phyloP scores from a whole-genome alignment of 2,888 invertebrate genomes.

The Ormyrus rosae region DNA sequence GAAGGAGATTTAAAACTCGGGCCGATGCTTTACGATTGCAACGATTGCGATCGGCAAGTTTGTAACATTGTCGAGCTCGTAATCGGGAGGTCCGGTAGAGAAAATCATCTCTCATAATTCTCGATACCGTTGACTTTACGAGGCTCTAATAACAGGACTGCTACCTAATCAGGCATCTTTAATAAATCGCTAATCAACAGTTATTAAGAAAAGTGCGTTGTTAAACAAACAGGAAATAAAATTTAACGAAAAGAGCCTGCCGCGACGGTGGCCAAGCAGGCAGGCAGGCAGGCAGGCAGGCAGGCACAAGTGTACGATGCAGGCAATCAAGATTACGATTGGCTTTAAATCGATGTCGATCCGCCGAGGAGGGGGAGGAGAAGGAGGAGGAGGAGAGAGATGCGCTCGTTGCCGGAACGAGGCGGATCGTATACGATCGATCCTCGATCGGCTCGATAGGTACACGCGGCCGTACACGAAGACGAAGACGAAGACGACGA shows the following conservation, averaged over 20 bases:
- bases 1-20: slow-evolving; percentile 46
- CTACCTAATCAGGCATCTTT: slow-evolving; percentile 51
- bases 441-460: slow-evolving; percentile 52
- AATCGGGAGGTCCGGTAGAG: slow-evolving; percentile 27
- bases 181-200: slow-evolving; percentile 54
- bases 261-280: background rate
- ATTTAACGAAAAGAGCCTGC: background rate
- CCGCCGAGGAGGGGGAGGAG: slow-evolving; percentile 16
- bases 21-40: slow-evolving; percentile 44
- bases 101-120: slow-evolving; percentile 49
- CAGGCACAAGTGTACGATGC: slow-evolving; percentile 30
- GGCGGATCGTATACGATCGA: slow-evolving; percentile 53
- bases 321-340: slow-evolving; percentile 57
- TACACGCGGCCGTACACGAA: slow-evolving; percentile 44
- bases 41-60: slow-evolving; percentile 47
- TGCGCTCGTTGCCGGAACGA: slow-evolving; percentile 52
- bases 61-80: slow-evolving; percentile 45
- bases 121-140: slow-evolving; percentile 52
- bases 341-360: slow-evolving; percentile 57
- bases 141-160: slow-evolving; percentile 47
- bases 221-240: slow-evolving; percentile 52
- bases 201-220: slow-evolving; percentile 54
- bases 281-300: background rate
- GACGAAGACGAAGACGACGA: slow-evolving; percentile 21
- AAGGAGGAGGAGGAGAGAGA: slow-evolving; percentile 1